These are phyloP conservation scores for Carabus problematicus DNA, from an alignment of 2,888 invertebrate species.

Conservation along the genomic window DNA sequence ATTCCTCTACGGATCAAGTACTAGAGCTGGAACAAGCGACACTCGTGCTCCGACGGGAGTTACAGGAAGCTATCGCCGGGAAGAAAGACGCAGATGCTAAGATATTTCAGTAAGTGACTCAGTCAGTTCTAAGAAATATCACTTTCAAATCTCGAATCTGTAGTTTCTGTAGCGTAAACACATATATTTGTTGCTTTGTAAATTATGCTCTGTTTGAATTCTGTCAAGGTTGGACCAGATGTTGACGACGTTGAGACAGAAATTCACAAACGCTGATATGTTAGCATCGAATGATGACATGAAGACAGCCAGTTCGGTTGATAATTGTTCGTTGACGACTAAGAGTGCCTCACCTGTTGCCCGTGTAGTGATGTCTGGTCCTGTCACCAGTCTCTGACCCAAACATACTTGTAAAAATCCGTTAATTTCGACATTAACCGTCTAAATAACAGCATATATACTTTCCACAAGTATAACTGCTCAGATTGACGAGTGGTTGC, in stretches of 20 bases:
- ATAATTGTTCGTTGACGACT: slow-evolving; percentile 30
- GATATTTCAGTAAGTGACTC: slow-evolving; percentile 63
- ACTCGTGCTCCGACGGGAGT: slow-evolving; percentile 62
- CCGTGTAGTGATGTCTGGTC: slow-evolving; percentile 32
- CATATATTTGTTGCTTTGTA: not conserved
- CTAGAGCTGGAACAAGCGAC: slow-evolving; percentile 63
- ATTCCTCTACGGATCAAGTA: slow-evolving; percentile 56
- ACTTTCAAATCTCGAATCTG: not conserved
- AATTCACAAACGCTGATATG: slow-evolving; percentile 16
- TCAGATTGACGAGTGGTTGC: too few species aligned
- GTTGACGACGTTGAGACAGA: slow-evolving; percentile 23
- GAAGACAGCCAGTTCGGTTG: slow-evolving; percentile 6
- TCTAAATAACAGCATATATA: too few species aligned
- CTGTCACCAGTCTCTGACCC: slow-evolving; percentile 35
- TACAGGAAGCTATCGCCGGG: slow-evolving; percentile 65
- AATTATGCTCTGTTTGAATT: too few species aligned
- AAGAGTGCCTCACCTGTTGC: slow-evolving; percentile 30
- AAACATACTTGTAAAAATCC: too few species aligned
- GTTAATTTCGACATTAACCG: too few species aligned
- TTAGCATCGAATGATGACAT: slow-evolving; percentile 3
- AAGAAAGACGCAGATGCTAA: slow-evolving; percentile 67
- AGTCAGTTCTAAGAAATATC: too few species aligned
- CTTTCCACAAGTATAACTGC: too few species aligned
- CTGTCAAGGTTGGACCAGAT: slow-evolving; percentile 28
- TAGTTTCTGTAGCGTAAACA: too few species aligned